Evolutionary conservation across 2,113 vertebrate genomes (phyloP), one percentile per base, ranked within the genome.

Genomic region (Narcine bancroftii): DNA sequence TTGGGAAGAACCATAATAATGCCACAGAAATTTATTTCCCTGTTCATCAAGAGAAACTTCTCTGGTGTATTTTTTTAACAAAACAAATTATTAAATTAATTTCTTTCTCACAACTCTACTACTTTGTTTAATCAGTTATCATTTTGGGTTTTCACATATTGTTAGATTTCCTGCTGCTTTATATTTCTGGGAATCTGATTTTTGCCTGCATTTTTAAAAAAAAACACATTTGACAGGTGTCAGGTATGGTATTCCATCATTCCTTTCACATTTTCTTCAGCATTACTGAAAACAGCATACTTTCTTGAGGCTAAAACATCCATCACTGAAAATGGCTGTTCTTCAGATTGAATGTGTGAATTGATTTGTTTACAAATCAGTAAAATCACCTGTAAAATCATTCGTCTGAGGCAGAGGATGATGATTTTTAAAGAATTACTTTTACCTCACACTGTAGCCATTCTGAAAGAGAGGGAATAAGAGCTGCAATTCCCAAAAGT

Each of bases 141-240:
- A 91, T 91, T 87, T 79, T 89, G 36, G n/a, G n/a, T 45, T 91
- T 87, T 91, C 33, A 91, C n/a, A 47, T 15, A 69, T 65, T 47
- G 24, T 69, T 42, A 5, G 65, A 91, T 91, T 69, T 69, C 24
- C n/a, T 60, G 85, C 7, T 11, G 24, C 24, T 91, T 91, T 15
- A 89, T 66, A 63, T 24, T 69, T 47, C 2, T 24, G 71, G 1
- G 39, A 26, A 47, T 69, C 39, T 69, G 65, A 91, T 66, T 91
- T 73, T 71, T 9, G 21, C 39, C 65, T 26, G 24, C 21, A 45
- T 29, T 60, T 65, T 87, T 53, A 3, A 24, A 36, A 39, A 45
- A 26, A 45, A 66, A n/a, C n/a, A n/a, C n/a, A n/a, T n/a, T 91
- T 91, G 89, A 26, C 29, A 29, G 13, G 42, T 91, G 39, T 47